These are phyloP conservation scores for Oncorhynchus masou DNA, from an alignment of 2,113 vertebrate species.

Conservation along the genomic window DNA sequence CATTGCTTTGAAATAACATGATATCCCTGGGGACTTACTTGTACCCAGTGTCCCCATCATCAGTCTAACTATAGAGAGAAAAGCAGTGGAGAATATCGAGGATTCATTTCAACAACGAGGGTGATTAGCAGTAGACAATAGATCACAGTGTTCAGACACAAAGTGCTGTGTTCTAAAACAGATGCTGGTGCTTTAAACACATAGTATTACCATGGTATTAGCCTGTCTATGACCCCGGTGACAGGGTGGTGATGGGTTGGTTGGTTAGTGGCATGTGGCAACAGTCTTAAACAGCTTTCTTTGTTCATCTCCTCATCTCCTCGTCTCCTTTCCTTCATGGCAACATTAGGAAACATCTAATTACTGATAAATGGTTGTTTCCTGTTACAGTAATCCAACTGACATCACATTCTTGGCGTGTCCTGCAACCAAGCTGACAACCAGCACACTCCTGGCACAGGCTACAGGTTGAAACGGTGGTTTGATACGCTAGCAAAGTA, in stretches of 20 bases:
- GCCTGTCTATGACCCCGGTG: not conserved
- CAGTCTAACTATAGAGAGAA: not conserved
- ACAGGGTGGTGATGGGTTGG: not conserved
- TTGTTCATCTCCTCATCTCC: not conserved
- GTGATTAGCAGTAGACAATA: not conserved
- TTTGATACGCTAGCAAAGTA: too few relatives aligned
- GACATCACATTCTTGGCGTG: too few relatives aligned
- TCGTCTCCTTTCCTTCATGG: too few relatives aligned
- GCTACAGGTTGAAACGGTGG: too few relatives aligned
- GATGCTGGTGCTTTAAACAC: too few relatives aligned
- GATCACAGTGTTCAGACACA: not conserved
- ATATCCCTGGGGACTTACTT: not conserved
- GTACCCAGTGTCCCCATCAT: not conserved
- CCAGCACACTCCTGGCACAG: too few relatives aligned
- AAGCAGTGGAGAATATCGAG: not conserved
- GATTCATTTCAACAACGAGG: not conserved
- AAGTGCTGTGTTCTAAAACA: not conserved
- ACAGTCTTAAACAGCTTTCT: not conserved
- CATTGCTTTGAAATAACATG: not conserved
- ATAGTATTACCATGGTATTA: not conserved
- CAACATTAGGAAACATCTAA: too few relatives aligned
- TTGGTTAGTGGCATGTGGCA: not conserved
- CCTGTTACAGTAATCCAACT: too few relatives aligned
- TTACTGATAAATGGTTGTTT: too few relatives aligned
- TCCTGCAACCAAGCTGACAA: too few relatives aligned